phyloP scores from a whole-genome alignment of 2,113 vertebrate species.

The Perognathus longimembris region DNA sequence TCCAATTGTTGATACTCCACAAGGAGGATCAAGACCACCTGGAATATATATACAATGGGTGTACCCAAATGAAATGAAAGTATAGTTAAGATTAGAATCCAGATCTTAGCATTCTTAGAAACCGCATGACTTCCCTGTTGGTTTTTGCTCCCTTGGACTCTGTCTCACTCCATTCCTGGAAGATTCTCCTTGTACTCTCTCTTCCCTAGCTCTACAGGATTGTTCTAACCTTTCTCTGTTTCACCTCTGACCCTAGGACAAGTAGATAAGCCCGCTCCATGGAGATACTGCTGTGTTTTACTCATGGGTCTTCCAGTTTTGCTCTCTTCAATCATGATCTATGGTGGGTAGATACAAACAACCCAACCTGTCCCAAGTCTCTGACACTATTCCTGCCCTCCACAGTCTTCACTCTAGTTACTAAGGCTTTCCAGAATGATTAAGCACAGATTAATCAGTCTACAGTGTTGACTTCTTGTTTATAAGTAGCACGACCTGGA shows the following conservation, averaged over 20 bases:
- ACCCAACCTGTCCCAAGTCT: fast-evolving
- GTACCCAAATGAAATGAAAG: neutral
- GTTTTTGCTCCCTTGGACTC: neutral
- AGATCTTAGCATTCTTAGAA: neutral
- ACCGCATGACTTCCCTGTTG: neutral
- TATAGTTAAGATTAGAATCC: neutral
- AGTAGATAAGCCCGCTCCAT: fast-evolving
- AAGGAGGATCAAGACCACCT: neutral
- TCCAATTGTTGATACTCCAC: neutral
- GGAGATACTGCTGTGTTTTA: neutral
- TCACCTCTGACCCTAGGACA: neutral
- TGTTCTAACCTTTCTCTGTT: fast-evolving
- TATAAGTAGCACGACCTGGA: neutral
- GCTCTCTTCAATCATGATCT: neutral
- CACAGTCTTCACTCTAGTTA: neutral
- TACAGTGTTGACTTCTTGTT: neutral
- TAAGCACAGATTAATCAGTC: neutral
- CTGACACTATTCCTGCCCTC: neutral
- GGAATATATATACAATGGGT: too few species aligned
- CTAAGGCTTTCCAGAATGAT: neutral
- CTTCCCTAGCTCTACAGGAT: neutral
- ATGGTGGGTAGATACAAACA: neutral
- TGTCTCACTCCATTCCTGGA: neutral
- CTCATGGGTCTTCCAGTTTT: neutral
- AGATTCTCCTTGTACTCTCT: fast-evolving